Conservation (phyloP, 35 echinoderm and acorn worm genomes). For the Ophioderma brevispina region DNA sequence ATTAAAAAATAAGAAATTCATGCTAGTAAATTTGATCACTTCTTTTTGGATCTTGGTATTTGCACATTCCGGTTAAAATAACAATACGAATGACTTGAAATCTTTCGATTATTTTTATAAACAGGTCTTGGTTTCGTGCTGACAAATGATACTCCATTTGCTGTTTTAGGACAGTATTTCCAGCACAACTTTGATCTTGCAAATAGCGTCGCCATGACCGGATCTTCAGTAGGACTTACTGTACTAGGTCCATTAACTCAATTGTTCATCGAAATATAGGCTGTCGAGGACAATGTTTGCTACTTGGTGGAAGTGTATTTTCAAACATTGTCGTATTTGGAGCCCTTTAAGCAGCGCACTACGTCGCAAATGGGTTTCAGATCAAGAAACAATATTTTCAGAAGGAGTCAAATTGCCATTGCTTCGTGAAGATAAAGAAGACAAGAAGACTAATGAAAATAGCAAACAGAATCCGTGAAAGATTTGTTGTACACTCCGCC, state of each 20-base stretch:
- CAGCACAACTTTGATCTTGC: background rate
- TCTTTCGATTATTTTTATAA: no score
- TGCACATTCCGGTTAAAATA: no score
- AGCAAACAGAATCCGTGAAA: background rate
- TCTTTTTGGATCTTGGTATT: no score
- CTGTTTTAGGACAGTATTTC: constrained; percentile 9
- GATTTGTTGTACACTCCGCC: background rate
- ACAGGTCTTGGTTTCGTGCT: constrained; percentile 5
- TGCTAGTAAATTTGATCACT: no score
- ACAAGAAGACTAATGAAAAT: background rate
- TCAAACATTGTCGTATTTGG: constrained; percentile 17
- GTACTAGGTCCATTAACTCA: constrained; percentile 31
- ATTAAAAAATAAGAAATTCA: no score
- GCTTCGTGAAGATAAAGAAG: background rate
- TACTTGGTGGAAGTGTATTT: constrained; percentile 23
- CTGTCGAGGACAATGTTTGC: constrained; percentile 60
- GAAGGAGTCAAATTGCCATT: no score
- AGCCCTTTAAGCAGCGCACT: background rate
- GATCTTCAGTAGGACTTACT: constrained; percentile 41
- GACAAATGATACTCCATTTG: background rate
- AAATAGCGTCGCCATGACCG: constrained; percentile 34
- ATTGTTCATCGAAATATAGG: constrained; percentile 44
- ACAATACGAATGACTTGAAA: no score
- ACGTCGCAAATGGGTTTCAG: no score
- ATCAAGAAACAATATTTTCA: background rate